Conservation (phyloP, 2,888 invertebrate genomes). For the Orthonychiurus folsomi region DNA sequence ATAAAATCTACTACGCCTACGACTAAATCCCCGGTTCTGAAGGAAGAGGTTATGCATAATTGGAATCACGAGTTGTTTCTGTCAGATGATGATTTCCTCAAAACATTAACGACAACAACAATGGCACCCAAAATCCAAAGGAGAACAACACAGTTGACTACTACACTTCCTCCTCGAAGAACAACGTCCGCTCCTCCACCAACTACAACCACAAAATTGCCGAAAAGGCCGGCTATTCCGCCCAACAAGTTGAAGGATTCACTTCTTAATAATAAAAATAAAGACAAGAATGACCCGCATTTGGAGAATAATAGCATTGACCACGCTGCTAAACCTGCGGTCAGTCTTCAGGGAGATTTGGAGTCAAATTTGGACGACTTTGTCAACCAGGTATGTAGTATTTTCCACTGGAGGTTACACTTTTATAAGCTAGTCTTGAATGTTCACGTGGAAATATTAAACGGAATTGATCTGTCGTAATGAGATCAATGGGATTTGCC, state of each 20-base stretch:
- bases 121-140: constrained; percentile 13
- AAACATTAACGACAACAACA: constrained; percentile 15
- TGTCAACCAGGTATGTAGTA: constrained; percentile 39
- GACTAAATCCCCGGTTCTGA: neutral
- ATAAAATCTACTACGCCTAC: neutral
- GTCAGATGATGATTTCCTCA: neutral
- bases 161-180: constrained; percentile 9
- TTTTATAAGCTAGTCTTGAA: neutral
- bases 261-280: constrained; percentile 40
- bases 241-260: constrained; percentile 42
- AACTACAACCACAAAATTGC: constrained; percentile 24
- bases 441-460: no score
- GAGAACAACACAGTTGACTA: constrained; percentile 10
- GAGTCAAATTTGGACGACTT: constrained; percentile 38
- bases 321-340: constrained; percentile 42
- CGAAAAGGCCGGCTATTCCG: constrained; percentile 41
- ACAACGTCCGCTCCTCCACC: constrained; percentile 17
- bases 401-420: neutral
- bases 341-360: constrained; percentile 31
- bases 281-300: constrained; percentile 47
- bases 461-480: no score
- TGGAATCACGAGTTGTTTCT: neutral
- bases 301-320: constrained; percentile 4
- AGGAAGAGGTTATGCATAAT: neutral
- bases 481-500: no score